These are phyloP conservation scores for Suricata suricatta DNA, from an alignment of 2,113 vertebrate genomes.

Conservation along the genomic window DNA sequence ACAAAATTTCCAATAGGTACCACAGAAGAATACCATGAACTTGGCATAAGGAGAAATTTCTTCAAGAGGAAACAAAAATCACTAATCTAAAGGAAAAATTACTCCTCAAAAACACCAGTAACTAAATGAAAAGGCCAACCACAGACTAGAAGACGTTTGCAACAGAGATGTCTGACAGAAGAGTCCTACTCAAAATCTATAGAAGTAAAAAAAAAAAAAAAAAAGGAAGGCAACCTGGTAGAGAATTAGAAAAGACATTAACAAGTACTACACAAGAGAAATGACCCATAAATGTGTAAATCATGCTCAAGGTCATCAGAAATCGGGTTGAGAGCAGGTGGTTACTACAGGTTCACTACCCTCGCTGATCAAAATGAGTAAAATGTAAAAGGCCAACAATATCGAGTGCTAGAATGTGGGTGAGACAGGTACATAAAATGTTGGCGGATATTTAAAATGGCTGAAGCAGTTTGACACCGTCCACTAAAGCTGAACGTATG, in stretches of 20 bases:
- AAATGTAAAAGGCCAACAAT: conserved; percentile 29
- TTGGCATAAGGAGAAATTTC: neutral
- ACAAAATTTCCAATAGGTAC: neutral
- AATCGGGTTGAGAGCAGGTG: neutral
- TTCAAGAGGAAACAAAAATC: conserved; percentile 22
- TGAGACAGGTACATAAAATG: neutral
- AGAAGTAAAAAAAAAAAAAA: neutral
- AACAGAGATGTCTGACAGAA: neutral
- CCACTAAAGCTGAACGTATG: neutral
- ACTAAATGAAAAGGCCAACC: conserved; percentile 22
- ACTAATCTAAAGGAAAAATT: neutral
- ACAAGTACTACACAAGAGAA: neutral
- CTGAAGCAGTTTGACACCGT: neutral
- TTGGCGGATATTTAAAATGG: conserved; percentile 1
- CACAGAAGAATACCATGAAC: neutral
- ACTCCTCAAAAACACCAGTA: neutral
- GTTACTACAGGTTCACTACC: neutral
- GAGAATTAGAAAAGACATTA: conserved; percentile 5
- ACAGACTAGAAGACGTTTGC: neutral
- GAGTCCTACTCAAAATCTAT: neutral
- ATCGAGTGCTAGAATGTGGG: neutral
- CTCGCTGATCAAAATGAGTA: neutral
- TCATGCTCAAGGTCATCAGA: neutral
- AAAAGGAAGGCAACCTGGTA: neutral
- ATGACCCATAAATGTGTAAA: neutral